Evolutionary conservation across 2,797 vertebrate species (phyloP).

Genomic region (Karalla daura): DNA sequence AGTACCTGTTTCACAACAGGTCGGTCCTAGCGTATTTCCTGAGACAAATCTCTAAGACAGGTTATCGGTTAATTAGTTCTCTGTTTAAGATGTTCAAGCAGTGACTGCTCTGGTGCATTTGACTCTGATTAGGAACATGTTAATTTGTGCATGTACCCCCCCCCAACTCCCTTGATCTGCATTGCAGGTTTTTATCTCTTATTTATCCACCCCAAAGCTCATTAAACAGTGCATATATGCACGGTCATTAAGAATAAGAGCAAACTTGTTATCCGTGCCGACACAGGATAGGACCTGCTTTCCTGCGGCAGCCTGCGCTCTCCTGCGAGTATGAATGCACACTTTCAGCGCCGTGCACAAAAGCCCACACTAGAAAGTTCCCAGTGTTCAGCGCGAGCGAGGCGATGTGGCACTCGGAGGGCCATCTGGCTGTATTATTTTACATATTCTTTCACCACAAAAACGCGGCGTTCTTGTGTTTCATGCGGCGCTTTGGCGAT

Average conservation of each 20-base stretch:
- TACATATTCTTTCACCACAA: constrained; percentile 87
- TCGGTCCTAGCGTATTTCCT: constrained; percentile 2
- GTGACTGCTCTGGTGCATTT: background rate
- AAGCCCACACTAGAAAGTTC: constrained; percentile 83
- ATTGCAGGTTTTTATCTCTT: background rate
- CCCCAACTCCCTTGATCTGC: too few relatives aligned
- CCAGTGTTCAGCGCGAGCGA: constrained; percentile 79
- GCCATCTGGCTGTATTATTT: constrained; percentile 89
- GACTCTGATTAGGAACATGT: constrained; percentile 2
- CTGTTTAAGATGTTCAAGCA: background rate
- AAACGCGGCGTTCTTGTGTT: constrained; percentile 81
- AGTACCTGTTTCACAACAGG: constrained; percentile 9
- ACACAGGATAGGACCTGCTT: constrained; percentile 60
- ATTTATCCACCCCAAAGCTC: background rate
- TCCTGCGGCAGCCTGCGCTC: constrained; percentile 71
- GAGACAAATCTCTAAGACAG: constrained; percentile 5
- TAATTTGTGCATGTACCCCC: background rate
- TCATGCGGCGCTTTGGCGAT: constrained; percentile 73
- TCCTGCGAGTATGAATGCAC: constrained; percentile 81
- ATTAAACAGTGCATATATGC: background rate
- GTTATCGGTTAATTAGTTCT: background rate
- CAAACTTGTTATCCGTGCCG: constrained; percentile 20
- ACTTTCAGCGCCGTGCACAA: constrained; percentile 82
- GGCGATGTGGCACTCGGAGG: constrained; percentile 80
- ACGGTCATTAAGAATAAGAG: constrained; percentile 12